phyloP scores from a whole-genome alignment of 2,113 vertebrate species.

The Shinisaurus crocodilurus region DNA sequence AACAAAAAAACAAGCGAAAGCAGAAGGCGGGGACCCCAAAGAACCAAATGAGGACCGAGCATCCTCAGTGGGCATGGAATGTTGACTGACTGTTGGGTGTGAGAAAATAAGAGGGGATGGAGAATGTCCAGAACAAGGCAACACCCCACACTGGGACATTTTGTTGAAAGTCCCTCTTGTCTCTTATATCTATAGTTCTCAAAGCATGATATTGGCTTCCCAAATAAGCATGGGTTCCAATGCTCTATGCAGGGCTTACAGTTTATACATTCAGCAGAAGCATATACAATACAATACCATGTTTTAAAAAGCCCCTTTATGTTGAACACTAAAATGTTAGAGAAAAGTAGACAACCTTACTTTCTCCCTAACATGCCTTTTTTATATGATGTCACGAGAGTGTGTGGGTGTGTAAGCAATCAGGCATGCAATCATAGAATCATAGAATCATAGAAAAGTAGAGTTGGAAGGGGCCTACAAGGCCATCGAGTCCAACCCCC shows the following conservation, averaged over 20 bases:
- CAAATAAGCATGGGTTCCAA: not conserved
- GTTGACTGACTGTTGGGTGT: not conserved
- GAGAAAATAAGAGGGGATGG: not conserved
- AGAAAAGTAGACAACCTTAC: not conserved
- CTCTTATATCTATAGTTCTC: not conserved
- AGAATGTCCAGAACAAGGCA: not conserved
- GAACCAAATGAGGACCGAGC: not conserved
- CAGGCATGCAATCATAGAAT: too few species aligned
- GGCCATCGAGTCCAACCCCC: too few species aligned
- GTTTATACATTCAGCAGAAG: not conserved
- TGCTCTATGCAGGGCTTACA: not conserved
- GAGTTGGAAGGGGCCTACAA: too few species aligned
- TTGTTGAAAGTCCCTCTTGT: not conserved
- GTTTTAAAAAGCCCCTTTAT: too few species aligned
- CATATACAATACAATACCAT: not conserved
- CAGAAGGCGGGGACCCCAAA: not conserved
- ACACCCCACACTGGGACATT: not conserved
- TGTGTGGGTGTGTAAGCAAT: too few species aligned
- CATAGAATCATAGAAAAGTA: too few species aligned
- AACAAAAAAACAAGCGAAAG: not conserved
- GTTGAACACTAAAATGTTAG: not conserved
- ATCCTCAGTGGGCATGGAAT: too few species aligned
- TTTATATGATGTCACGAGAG: too few species aligned
- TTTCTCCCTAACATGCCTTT: too few species aligned
- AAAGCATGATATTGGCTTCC: not conserved